A percentile compares a stretch with the other conserved stretches of the same genome.
These are phyloP conservation scores for Amazona guildingii DNA, from an alignment of 2,113 vertebrate species.

Conservation along the genomic window DNA sequence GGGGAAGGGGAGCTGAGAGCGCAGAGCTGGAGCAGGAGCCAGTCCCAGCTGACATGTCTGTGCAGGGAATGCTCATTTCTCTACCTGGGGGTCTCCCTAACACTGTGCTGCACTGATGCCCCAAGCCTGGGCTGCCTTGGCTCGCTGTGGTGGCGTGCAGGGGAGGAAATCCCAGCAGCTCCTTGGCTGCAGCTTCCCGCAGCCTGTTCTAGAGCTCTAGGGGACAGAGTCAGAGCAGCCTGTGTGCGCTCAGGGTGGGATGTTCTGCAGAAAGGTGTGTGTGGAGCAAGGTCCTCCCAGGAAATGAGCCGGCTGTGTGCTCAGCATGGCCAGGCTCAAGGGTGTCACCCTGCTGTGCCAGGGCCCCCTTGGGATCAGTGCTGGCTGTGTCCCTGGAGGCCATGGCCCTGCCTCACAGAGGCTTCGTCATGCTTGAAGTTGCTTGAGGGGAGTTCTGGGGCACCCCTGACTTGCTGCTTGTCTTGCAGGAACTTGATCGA, in stretches of 20 bases:
- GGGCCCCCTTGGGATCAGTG: not conserved
- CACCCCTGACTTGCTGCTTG: not conserved
- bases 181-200: not conserved
- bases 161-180: not conserved
- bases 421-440: not conserved
- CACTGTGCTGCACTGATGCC: not conserved
- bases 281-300: not conserved
- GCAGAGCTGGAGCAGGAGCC: not conserved
- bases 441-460: not conserved
- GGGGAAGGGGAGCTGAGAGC: not conserved
- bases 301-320: not conserved
- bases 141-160: not conserved
- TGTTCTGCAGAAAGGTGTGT: not conserved
- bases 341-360: not conserved
- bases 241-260: not conserved
- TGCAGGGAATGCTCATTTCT: not conserved
- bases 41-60: not conserved
- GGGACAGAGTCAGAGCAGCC: not conserved
- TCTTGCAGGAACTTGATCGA: constrained; percentile 91
- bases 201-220: not conserved
- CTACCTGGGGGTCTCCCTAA: not conserved
- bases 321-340: not conserved
- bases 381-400: not conserved
- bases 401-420: not conserved
- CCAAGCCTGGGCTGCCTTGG: not conserved